phyloP scores from a whole-genome alignment of 2,888 invertebrate species.

The Glomeris marginata region DNA sequence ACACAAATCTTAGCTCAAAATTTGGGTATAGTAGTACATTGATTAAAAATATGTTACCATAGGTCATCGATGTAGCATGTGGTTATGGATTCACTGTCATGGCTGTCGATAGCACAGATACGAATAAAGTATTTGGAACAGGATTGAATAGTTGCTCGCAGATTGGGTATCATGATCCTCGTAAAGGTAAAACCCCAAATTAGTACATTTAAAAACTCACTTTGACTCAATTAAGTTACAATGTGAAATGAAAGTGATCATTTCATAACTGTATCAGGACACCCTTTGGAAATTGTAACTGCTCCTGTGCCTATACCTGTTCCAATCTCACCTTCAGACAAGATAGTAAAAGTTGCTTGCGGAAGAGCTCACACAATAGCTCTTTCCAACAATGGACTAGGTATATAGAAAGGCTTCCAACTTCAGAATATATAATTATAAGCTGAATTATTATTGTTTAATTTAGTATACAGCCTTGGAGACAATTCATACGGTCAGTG shows the following conservation, averaged over 20 bases:
- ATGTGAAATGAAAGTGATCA: too few species aligned
- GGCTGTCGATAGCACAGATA: constrained; percentile 45
- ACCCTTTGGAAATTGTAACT: constrained; percentile 50
- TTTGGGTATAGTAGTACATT: background rate
- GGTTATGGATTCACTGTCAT: constrained; percentile 84
- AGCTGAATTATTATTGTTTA: constrained; percentile 4
- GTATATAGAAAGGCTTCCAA: constrained; percentile 15
- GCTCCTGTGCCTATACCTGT: constrained; percentile 36
- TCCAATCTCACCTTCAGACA: constrained; percentile 20
- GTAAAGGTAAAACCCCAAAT: constrained; percentile 12
- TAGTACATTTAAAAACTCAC: too few species aligned
- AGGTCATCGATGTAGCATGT: constrained; percentile 54
- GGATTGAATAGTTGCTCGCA: constrained; percentile 90
- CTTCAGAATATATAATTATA: background rate
- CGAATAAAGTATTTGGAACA: constrained; percentile 61
- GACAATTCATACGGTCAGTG: constrained; percentile 93
- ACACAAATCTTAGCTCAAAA: background rate
- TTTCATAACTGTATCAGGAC: constrained; percentile 28
- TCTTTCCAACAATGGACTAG: constrained; percentile 57
- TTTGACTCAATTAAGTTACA: too few species aligned
- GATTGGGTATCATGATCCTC: constrained; percentile 48
- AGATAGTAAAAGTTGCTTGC: constrained; percentile 41
- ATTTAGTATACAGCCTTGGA: constrained; percentile 57
- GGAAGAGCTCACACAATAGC: constrained; percentile 77
- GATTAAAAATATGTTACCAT: constrained; percentile 5